Evolutionary conservation across 1,140 invertebrate genomes (phyloP).

Genomic region (Bombus fervidus): DNA sequence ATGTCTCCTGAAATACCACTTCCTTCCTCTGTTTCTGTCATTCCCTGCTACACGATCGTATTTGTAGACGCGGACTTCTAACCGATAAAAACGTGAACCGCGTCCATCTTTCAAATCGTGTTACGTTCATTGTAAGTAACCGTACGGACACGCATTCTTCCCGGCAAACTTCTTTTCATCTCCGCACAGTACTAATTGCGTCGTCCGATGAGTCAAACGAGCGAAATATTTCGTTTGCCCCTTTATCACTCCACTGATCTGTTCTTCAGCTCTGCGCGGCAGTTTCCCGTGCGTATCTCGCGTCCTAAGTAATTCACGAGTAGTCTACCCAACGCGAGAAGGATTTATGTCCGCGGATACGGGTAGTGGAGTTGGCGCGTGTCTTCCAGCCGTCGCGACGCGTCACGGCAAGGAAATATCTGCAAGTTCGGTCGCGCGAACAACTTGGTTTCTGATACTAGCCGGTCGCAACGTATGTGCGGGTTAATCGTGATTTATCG

Average conservation of each 20-base stretch:
- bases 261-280: background rate
- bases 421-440: background rate
- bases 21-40: no score
- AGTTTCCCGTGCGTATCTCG: background rate
- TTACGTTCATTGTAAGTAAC: no score
- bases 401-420: slow-evolving; percentile 3
- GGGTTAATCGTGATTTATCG: slow-evolving; percentile 12
- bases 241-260: background rate
- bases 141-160: no score
- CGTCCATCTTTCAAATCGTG: no score
- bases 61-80: no score
- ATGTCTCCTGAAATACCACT: no score
- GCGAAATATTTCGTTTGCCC: background rate
- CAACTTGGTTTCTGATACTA: background rate
- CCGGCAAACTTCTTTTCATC: no score
- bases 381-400: background rate
- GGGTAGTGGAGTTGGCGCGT: background rate
- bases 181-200: no score
- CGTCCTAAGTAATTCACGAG: background rate
- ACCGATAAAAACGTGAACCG: no score
- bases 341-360: slow-evolving; percentile 11
- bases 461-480: background rate
- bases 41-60: no score
- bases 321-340: background rate
- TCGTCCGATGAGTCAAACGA: no score